Conservation (phyloP, 2,888 invertebrate species). For the Chaitophorus viminalis region DNA sequence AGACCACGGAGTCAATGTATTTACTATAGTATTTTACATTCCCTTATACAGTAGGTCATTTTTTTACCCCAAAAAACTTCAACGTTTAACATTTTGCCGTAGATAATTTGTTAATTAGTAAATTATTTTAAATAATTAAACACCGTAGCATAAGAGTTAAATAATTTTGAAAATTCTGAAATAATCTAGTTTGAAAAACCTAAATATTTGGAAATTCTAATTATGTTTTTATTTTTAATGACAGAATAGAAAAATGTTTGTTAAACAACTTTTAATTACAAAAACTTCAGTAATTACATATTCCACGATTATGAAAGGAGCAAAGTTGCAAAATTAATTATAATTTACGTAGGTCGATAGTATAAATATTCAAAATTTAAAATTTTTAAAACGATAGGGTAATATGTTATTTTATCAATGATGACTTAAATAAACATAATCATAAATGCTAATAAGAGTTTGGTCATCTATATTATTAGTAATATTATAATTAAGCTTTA, state of each 20-base stretch:
- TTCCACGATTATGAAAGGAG: not conserved
- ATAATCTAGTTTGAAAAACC: not conserved
- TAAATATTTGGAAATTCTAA: conserved; percentile 1
- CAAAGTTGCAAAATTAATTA: conserved; percentile 27
- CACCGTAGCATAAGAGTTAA: not conserved
- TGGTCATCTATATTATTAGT: not conserved
- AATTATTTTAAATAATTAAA: conserved; percentile 21
- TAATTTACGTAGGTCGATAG: not conserved
- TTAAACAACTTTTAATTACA: conserved; percentile 43
- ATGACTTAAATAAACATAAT: not conserved
- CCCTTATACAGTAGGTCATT: not conserved
- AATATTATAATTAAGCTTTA: too few relatives aligned
- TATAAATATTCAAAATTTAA: not conserved
- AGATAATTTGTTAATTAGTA: conserved; percentile 30
- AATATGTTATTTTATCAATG: not conserved
- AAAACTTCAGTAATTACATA: conserved; percentile 43
- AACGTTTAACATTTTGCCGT: conserved; percentile 26
- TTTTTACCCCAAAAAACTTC: conserved; percentile 12
- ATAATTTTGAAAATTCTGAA: not conserved
- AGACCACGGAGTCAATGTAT: not conserved
- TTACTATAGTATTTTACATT: too few relatives aligned
- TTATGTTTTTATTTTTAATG: conserved; percentile 21
- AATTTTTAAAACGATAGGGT: not conserved
- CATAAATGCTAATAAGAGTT: not conserved
- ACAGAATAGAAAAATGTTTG: not conserved